Conservation (phyloP, 2,113 vertebrate species). For the Xiphophorus couchianus region DNA sequence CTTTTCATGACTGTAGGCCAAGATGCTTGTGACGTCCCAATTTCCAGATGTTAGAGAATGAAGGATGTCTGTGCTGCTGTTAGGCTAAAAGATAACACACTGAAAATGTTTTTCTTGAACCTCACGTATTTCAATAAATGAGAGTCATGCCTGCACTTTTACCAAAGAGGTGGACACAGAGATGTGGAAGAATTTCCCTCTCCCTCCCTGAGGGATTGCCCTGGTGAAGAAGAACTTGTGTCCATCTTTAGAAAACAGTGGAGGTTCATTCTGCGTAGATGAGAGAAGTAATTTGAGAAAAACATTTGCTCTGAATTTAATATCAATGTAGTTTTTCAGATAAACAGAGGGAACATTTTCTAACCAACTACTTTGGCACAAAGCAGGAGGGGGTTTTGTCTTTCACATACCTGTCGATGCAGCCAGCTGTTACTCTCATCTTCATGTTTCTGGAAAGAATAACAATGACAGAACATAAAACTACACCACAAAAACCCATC, state of each 20-base stretch:
- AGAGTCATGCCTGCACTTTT: not conserved
- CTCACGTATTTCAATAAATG: not conserved
- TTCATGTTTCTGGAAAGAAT: slow-evolving; percentile 91
- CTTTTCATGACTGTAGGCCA: slow-evolving; percentile 88
- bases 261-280: slow-evolving; percentile 88
- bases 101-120: not conserved
- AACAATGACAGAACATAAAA: not conserved
- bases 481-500: no score
- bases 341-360: slow-evolving; percentile 3
- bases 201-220: slow-evolving; percentile 92
- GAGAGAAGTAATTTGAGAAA: not conserved
- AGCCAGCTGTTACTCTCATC: slow-evolving; percentile 96
- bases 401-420: slow-evolving; percentile 89
- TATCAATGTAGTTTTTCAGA: not conserved
- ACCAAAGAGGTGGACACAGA: slow-evolving; percentile 92
- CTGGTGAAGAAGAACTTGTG: slow-evolving; percentile 94
- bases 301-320: not conserved
- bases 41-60: slow-evolving; percentile 94
- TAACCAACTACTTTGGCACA: not conserved
- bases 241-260: slow-evolving; percentile 90
- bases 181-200: slow-evolving; percentile 95
- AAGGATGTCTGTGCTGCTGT: slow-evolving; percentile 89
- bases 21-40: slow-evolving; percentile 94
- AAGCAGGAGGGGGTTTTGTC: not conserved
- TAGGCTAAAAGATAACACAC: slow-evolving; percentile 81